Percentiles rank a stretch among this genome's conserved stretches.
phyloP scores from a whole-genome alignment of 2,888 invertebrate genomes.

The Auanema sp. region DNA sequence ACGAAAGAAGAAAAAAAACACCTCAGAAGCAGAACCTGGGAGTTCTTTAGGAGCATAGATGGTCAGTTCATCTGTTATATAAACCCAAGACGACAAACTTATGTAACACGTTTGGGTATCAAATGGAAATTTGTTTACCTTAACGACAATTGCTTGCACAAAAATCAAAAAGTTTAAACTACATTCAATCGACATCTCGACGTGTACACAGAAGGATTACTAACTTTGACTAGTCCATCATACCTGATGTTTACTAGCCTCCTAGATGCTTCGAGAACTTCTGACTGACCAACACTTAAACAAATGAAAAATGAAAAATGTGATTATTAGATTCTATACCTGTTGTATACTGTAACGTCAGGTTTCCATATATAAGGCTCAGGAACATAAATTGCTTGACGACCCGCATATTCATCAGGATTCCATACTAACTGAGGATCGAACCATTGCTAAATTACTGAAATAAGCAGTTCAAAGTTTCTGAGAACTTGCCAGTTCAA shows the following conservation, averaged over 20 bases:
- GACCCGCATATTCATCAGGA: slow-evolving; percentile 4
- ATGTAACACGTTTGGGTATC: slow-evolving; percentile 17
- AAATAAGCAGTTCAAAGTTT: slow-evolving; percentile 1
- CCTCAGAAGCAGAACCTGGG: slow-evolving; percentile 4
- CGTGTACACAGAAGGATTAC: slow-evolving; percentile 17
- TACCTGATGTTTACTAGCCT: slow-evolving; percentile 10
- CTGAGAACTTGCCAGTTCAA: slow-evolving; percentile 14
- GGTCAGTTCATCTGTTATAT: slow-evolving; percentile 8
- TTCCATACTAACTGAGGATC: slow-evolving; percentile 10
- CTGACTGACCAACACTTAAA: slow-evolving; percentile 12
- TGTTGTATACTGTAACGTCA: slow-evolving; percentile 17
- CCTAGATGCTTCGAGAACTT: slow-evolving; percentile 3
- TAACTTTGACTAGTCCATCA: slow-evolving; percentile 3
- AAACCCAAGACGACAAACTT: slow-evolving; percentile 19
- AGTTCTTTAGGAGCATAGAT: slow-evolving; percentile 11
- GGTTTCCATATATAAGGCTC: slow-evolving; percentile 14
- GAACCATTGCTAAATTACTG: slow-evolving; percentile 3
- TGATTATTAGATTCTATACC: slow-evolving; percentile 6
- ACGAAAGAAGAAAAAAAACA: background rate
- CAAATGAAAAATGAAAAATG: background rate
- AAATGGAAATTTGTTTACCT: slow-evolving; percentile 19
- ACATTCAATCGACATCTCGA: slow-evolving; percentile 16
- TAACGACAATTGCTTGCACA: background rate
- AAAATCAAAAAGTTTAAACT: background rate
- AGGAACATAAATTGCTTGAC: slow-evolving; percentile 1